A percentile compares a stretch with the other conserved stretches of the same genome.
These are phyloP conservation scores for Drosophila nr. perissopoda DNA, from an alignment of 2,888 invertebrate genomes.

Conservation along the genomic window DNA sequence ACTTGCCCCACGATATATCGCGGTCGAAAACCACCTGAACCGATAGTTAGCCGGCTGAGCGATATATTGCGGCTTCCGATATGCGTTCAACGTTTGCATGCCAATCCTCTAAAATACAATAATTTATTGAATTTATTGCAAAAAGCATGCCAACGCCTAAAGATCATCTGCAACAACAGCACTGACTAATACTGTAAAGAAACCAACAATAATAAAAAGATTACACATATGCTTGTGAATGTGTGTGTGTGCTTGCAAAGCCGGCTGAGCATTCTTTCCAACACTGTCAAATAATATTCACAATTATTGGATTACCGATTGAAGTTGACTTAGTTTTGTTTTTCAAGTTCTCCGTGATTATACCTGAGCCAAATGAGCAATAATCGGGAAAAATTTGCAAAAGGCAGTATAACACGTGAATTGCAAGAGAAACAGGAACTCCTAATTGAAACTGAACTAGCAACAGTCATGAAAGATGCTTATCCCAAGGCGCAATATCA, in stretches of 20 bases:
- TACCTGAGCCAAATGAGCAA: too few relatives aligned
- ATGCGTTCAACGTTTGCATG: slow-evolving; percentile 78
- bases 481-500: slow-evolving; percentile 64
- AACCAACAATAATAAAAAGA: neutral
- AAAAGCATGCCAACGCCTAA: slow-evolving; percentile 88
- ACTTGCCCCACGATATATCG: too few relatives aligned
- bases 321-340: too few relatives aligned
- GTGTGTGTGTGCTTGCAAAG: neutral
- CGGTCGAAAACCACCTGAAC: too few relatives aligned
- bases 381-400: neutral
- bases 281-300: slow-evolving; percentile 13
- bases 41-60: too few relatives aligned
- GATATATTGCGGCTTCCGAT: too few relatives aligned
- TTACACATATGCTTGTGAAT: neutral
- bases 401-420: neutral
- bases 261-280: slow-evolving; percentile 1
- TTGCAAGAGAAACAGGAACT: slow-evolving; percentile 3
- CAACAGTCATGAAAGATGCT: slow-evolving; percentile 47
- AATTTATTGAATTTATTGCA: slow-evolving; percentile 86
- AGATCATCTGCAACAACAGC: slow-evolving; percentile 45
- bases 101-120: slow-evolving; percentile 89
- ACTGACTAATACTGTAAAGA: slow-evolving; percentile 6
- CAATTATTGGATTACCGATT: neutral
- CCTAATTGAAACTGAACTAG: slow-evolving; percentile 47
- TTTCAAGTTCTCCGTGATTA: neutral